Evolutionary conservation across 1,140 invertebrate species (phyloP).

Genomic region (Hetaerina americana): DNA sequence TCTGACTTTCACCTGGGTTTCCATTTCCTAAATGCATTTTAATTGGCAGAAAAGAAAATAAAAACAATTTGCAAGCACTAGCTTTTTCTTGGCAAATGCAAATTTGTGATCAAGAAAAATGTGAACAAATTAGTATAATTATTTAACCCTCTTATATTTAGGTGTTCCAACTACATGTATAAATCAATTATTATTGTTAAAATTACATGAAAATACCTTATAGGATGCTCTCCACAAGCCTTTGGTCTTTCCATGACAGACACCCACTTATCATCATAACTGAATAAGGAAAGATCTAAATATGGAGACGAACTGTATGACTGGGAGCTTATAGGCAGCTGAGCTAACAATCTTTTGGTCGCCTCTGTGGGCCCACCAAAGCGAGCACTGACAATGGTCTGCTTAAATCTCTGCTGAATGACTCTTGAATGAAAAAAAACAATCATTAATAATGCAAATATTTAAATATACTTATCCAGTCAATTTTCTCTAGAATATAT

Average conservation of each 20-base stretch:
- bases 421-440: slow-evolving; percentile 23
- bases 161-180: neutral
- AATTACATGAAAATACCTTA: slow-evolving; percentile 44
- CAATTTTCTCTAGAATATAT: neutral
- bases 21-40: too few species aligned
- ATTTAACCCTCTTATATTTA: too few species aligned
- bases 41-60: too few species aligned
- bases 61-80: too few species aligned
- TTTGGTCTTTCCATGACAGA: slow-evolving; percentile 91
- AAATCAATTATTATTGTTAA: neutral
- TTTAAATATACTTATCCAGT: neutral
- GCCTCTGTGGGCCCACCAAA: slow-evolving; percentile 76
- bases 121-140: too few species aligned
- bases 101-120: too few species aligned
- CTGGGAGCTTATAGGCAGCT: slow-evolving; percentile 89
- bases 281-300: slow-evolving; percentile 82
- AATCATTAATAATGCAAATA: slow-evolving; percentile 7
- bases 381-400: slow-evolving; percentile 75
- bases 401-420: slow-evolving; percentile 61
- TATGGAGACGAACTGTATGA: slow-evolving; percentile 89
- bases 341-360: slow-evolving; percentile 75
- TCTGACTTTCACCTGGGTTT: too few species aligned
- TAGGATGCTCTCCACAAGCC: slow-evolving; percentile 84
- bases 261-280: slow-evolving; percentile 93
- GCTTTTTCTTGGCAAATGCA: too few species aligned